Evolutionary conservation across 2,113 vertebrate species (phyloP).

Genomic region (Ptilonorhynchus violaceus): DNA sequence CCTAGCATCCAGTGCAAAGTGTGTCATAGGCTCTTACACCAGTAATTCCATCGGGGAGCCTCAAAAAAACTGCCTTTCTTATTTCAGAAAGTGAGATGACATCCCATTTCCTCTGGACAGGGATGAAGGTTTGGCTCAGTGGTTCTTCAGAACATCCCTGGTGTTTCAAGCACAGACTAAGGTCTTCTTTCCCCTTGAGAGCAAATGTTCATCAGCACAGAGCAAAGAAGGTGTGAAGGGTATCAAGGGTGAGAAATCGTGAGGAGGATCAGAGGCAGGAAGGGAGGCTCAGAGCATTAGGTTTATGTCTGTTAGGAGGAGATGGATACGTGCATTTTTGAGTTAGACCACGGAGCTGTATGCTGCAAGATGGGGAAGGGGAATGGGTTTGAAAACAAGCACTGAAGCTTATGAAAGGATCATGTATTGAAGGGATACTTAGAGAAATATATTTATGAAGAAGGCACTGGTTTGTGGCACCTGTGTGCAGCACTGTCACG

Average conservation of each 20-base stretch:
- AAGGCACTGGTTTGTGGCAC: background rate
- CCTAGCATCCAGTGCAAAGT: background rate
- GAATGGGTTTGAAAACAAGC: constrained; percentile 33
- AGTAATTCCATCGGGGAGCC: background rate
- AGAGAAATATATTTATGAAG: background rate
- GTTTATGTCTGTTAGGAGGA: constrained; percentile 1
- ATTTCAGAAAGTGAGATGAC: constrained; percentile 9
- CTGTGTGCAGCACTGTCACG: background rate
- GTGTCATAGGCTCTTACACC: background rate
- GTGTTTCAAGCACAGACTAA: background rate
- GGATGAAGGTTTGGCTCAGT: background rate
- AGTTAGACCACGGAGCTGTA: background rate
- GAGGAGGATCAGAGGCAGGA: background rate
- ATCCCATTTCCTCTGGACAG: background rate
- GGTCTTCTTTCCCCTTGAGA: background rate
- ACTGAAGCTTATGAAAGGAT: constrained; percentile 16
- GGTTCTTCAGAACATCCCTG: constrained; percentile 7
- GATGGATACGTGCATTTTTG: background rate
- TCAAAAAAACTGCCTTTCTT: background rate
- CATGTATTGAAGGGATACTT: background rate
- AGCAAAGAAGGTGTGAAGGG: background rate
- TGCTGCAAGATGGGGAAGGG: background rate
- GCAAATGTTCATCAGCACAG: constrained; percentile 11
- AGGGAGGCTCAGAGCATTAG: background rate
- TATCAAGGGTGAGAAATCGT: background rate